Evolutionary conservation across 1,140 invertebrate genomes (phyloP).

Genomic region (Drosophila hydei): DNA sequence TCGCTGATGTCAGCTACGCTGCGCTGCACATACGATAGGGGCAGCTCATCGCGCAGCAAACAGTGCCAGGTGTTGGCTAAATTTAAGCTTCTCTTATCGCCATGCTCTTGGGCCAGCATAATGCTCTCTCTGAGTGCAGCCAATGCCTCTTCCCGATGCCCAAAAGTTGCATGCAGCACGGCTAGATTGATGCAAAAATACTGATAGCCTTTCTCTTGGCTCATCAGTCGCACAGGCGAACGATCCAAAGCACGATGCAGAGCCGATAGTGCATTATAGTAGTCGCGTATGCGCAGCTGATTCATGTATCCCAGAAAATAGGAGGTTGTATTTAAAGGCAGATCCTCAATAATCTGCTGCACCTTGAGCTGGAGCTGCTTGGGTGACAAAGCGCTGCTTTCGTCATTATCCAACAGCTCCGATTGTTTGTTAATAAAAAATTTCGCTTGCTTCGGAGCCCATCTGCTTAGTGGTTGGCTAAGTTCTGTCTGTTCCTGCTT

Average conservation of each 20-base stretch:
- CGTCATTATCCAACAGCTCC: conserved; percentile 91
- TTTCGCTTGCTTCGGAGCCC: conserved; percentile 94
- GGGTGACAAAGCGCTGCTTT: conserved; percentile 90
- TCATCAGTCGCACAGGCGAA: conserved; percentile 85
- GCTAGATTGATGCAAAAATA: conserved; percentile 96
- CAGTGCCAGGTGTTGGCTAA: conserved; percentile 93
- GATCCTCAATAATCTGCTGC: conserved; percentile 90
- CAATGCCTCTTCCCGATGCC: conserved; percentile 92
- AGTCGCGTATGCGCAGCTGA: conserved; percentile 93
- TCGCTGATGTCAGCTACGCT: conserved; percentile 67
- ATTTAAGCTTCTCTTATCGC: conserved; percentile 93
- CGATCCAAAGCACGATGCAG: conserved; percentile 94
- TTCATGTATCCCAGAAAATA: conserved; percentile 96
- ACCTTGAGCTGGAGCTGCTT: conserved; percentile 90
- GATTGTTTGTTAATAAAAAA: conserved; percentile 94
- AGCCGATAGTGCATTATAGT: conserved; percentile 92
- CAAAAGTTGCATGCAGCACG: conserved; percentile 93
- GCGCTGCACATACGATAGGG: conserved; percentile 57
- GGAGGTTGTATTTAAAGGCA: conserved; percentile 93
- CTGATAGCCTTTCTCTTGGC: conserved; percentile 87
- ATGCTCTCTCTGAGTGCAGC: conserved; percentile 93
- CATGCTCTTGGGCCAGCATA: conserved; percentile 93
- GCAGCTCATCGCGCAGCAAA: conserved; percentile 85
- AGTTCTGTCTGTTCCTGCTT: conserved; percentile 21
- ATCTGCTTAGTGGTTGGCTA: conserved; percentile 85